Conservation (phyloP, 2,888 invertebrate species). For the Cosmopolites sordidus region DNA sequence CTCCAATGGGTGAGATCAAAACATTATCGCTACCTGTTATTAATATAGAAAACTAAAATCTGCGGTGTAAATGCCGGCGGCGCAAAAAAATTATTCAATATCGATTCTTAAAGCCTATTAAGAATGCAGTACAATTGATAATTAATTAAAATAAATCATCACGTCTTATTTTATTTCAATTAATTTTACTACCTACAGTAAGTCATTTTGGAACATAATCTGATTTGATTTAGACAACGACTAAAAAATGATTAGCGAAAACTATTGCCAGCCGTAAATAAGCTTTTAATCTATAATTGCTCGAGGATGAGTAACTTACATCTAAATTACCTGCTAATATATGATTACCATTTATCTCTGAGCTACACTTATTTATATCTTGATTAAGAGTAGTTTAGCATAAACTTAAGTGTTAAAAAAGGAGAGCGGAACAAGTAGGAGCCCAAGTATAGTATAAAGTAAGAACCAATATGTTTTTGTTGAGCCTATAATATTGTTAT, state of each 20-base stretch:
- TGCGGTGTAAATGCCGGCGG: no score
- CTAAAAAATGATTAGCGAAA: slow-evolving; percentile 10
- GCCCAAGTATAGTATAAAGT: not conserved
- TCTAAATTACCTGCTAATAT: slow-evolving; percentile 24
- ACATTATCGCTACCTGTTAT: no score
- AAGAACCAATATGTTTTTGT: slow-evolving; percentile 11
- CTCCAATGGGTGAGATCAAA: no score
- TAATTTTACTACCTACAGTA: no score
- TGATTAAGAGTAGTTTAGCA: slow-evolving; percentile 18
- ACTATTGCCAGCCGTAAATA: slow-evolving; percentile 17
- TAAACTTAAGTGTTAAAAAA: slow-evolving; percentile 5
- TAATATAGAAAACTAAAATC: no score
- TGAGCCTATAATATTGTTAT: slow-evolving; percentile 5
- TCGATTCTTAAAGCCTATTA: no score
- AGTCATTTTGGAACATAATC: no score
- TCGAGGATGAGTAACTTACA: slow-evolving; percentile 17
- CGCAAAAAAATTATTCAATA: no score
- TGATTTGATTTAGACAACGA: no score
- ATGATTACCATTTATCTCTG: slow-evolving; percentile 21
- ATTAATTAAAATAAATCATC: no score
- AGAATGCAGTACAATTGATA: no score
- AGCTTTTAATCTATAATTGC: slow-evolving; percentile 16
- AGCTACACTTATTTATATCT: slow-evolving; percentile 19
- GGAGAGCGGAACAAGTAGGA: not conserved
- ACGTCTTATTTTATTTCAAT: no score